Conservation (phyloP, 2,888 invertebrate species). For the Lasioglossum calceatum region DNA sequence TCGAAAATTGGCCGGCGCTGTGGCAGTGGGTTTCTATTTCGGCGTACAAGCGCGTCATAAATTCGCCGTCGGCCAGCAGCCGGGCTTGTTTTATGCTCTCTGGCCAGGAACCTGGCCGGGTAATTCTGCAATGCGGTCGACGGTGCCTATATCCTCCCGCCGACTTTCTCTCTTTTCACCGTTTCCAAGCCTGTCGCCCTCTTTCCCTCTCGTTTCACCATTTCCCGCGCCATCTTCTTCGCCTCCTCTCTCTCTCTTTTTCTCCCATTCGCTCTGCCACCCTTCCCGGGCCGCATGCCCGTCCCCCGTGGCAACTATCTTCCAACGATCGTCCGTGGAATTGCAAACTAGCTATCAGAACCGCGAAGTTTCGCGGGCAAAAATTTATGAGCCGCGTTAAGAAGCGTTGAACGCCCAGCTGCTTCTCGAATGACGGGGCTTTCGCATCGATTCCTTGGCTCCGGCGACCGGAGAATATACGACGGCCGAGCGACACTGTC, state of each 20-base stretch:
- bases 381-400: slow-evolving; percentile 49
- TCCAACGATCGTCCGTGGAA: slow-evolving; percentile 48
- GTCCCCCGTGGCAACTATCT: slow-evolving; percentile 37
- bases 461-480: background rate
- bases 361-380: slow-evolving; percentile 32
- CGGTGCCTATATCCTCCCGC: slow-evolving; percentile 68
- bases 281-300: background rate
- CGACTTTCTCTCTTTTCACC: slow-evolving; percentile 48
- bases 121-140: slow-evolving; percentile 83
- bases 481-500: background rate
- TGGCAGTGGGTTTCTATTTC: slow-evolving; percentile 77
- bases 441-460: background rate
- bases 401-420: slow-evolving; percentile 27
- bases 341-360: slow-evolving; percentile 51
- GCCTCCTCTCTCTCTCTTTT: background rate
- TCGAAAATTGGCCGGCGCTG: background rate
- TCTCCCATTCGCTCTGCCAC: background rate
- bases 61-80: slow-evolving; percentile 75
- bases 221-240: slow-evolving; percentile 4
- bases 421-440: slow-evolving; percentile 30
- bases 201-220: slow-evolving; percentile 27
- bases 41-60: slow-evolving; percentile 81
- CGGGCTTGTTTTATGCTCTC: slow-evolving; percentile 81
- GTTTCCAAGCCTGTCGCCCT: slow-evolving; percentile 16
- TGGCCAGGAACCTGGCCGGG: slow-evolving; percentile 79